Evolutionary conservation across 2,113 vertebrate genomes (phyloP).

Genomic region (Apteryx mantelli): DNA sequence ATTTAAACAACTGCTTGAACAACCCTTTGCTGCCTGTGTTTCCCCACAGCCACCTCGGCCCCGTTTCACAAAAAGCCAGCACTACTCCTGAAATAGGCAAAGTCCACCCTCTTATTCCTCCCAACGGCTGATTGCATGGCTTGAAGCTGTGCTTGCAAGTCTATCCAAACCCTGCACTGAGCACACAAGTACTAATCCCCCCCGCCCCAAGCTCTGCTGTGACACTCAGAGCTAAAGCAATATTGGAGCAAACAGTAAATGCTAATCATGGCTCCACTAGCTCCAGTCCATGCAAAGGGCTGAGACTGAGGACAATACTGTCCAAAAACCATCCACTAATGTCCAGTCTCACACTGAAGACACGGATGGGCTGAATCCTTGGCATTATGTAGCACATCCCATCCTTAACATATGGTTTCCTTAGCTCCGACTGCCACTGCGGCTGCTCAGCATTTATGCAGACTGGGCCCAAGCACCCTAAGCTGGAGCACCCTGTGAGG

Average conservation of each 20-base stretch:
- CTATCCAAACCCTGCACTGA: constrained; percentile 5
- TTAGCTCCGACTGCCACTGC: background rate
- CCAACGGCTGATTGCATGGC: constrained; percentile 12
- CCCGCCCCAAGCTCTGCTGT: background rate
- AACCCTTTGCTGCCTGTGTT: constrained; percentile 17
- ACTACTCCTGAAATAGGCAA: background rate
- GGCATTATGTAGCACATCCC: background rate
- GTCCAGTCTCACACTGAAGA: background rate
- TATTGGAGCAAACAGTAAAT: background rate
- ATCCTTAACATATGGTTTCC: background rate
- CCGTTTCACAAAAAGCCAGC: constrained; percentile 27
- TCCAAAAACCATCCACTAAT: background rate
- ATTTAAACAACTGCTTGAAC: constrained; percentile 33
- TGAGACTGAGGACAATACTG: background rate
- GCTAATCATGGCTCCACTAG: background rate
- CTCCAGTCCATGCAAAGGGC: accelerated
- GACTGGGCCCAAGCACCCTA: background rate
- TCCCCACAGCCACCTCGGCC: constrained; percentile 55
- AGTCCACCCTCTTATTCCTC: constrained; percentile 28
- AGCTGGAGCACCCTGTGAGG: background rate
- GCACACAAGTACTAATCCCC: constrained; percentile 1
- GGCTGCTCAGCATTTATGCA: background rate
- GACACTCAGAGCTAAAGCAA: background rate
- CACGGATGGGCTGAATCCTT: background rate
- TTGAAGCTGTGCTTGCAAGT: background rate